These are phyloP conservation scores for Xenopus laevis DNA, from an alignment of 2,113 vertebrate species.

Conservation along the genomic window DNA sequence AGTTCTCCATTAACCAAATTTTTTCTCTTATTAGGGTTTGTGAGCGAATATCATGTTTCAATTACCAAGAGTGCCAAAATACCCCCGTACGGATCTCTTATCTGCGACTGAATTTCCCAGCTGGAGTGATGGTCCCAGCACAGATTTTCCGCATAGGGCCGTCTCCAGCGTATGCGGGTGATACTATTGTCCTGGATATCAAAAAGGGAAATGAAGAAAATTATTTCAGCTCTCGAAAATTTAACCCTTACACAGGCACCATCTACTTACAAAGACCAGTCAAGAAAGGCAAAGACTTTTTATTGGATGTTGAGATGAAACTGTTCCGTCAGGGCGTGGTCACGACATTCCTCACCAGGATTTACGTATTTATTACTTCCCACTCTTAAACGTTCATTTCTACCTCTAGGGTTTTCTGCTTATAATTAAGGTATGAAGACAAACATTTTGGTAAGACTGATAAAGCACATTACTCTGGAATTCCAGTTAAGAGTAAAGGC, in stretches of 20 bases:
- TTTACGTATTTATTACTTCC: slow-evolving; percentile 86
- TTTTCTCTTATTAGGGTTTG: slow-evolving; percentile 69
- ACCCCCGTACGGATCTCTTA: slow-evolving; percentile 79
- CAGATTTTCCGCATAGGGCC: slow-evolving; percentile 93
- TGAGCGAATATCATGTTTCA: slow-evolving; percentile 76
- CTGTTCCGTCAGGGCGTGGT: slow-evolving; percentile 83
- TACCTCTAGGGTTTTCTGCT: too few relatives aligned
- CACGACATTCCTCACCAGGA: slow-evolving; percentile 84
- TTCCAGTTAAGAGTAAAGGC: too few relatives aligned
- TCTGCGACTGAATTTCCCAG: slow-evolving; percentile 88
- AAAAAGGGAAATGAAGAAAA: slow-evolving; percentile 80
- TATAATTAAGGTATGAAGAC: too few relatives aligned
- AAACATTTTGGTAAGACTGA: too few relatives aligned
- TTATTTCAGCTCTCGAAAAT: slow-evolving; percentile 81
- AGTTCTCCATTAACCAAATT: too few relatives aligned
- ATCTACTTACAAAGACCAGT: slow-evolving; percentile 81
- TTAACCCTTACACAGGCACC: slow-evolving; percentile 82
- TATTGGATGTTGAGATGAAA: slow-evolving; percentile 92
- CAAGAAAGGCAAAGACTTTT: slow-evolving; percentile 78
- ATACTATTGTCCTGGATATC: slow-evolving; percentile 81
- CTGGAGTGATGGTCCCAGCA: slow-evolving; percentile 77
- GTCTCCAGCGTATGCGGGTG: slow-evolving; percentile 78
- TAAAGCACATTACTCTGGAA: too few relatives aligned
- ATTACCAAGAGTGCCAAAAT: slow-evolving; percentile 78
- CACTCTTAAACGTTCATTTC: too few relatives aligned